Percentiles rank a stretch among this genome's conserved stretches.
phyloP scores from a whole-genome alignment of 2,888 invertebrate species.

The Chydorus sphaericus region DNA sequence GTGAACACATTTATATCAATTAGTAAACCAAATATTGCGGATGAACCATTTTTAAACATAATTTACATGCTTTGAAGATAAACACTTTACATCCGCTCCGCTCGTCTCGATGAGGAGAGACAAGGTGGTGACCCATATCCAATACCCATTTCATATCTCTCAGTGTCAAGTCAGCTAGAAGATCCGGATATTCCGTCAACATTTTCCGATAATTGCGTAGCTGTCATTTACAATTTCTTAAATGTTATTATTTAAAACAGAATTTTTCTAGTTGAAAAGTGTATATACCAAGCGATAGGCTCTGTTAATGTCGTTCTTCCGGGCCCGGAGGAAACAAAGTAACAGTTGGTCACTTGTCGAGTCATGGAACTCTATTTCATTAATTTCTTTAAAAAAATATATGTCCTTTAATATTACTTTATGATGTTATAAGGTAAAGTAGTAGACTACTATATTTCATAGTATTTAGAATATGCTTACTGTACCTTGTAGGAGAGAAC shows the following conservation, averaged over 20 bases:
- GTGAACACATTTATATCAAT: conserved; percentile 12
- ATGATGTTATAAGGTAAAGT: conserved; percentile 19
- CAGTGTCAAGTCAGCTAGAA: not conserved
- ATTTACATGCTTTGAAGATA: conserved; percentile 23
- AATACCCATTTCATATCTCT: conserved; percentile 43
- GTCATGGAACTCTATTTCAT: too few relatives aligned
- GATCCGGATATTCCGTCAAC: not conserved
- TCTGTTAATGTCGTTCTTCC: conserved; percentile 79
- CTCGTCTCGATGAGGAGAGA: conserved; percentile 57
- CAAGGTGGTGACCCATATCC: conserved; percentile 56
- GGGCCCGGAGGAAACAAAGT: conserved; percentile 64
- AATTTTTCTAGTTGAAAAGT: conserved; percentile 11
- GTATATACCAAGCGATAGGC: conserved; percentile 51
- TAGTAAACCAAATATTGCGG: not conserved
- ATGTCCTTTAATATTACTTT: conserved; percentile 47
- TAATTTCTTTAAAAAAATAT: too few relatives aligned
- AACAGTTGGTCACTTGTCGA: conserved; percentile 59
- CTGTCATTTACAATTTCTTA: not conserved
- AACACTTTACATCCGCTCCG: conserved; percentile 55
- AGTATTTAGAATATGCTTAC: conserved; percentile 26
- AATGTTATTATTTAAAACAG: not conserved
- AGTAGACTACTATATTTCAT: not conserved
- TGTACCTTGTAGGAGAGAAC: not conserved
- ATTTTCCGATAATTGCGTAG: conserved; percentile 10
- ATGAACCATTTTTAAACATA: not conserved